Evolutionary conservation across 2,113 vertebrate species (phyloP), one percentile per base, ranked within the genome.

Genomic region (Pavo muticus): DNA sequence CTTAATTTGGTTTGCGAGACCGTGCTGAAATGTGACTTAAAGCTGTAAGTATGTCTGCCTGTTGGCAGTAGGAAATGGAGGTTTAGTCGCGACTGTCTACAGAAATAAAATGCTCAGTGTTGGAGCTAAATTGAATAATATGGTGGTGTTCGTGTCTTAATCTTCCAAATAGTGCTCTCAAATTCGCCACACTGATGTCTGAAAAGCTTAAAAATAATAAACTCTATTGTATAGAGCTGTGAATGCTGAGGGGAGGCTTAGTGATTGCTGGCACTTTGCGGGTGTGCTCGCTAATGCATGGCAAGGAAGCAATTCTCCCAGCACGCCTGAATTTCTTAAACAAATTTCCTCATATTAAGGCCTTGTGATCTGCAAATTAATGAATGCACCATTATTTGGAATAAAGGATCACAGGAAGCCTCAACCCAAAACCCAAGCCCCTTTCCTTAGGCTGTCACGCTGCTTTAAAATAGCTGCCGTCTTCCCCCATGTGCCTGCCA

Each of bases 41-140:
- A 93, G 76, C 88, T 93, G 25, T 86, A 81, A 93, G 87, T 82
- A 14, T 88, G 84, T 84, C 61, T 90, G 88, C 90, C 44, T 86
- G 77, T 61, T 94, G 80, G 80, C 88, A 73, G 44, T 10, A 71
- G 73, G 61, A 89, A 88, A 14, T 69, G 54, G 59, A 50, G 72
- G 47, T 69, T 91, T 95, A 94, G 73, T 76, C 61, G 75, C 75
- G 92, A 42, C 75, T 81, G 83, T 72, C 88, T 72, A 57, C 70
- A 82, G 73, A 93, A 97, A 92, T 82, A 77, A 77, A 90, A 50
- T 47, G 80, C 32, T 90, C 54, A 23, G 59, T 40, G 63, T 72
- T 91, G 84, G 73, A 95, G 79, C 63, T 90, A 95, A 97, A 95
- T 95, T 96, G 94, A 94, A 94, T 94, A 97, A 97, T 96, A 59